These are phyloP conservation scores for Coracopsis vasa DNA, from an alignment of 2,113 vertebrate genomes.

Conservation along the genomic window DNA sequence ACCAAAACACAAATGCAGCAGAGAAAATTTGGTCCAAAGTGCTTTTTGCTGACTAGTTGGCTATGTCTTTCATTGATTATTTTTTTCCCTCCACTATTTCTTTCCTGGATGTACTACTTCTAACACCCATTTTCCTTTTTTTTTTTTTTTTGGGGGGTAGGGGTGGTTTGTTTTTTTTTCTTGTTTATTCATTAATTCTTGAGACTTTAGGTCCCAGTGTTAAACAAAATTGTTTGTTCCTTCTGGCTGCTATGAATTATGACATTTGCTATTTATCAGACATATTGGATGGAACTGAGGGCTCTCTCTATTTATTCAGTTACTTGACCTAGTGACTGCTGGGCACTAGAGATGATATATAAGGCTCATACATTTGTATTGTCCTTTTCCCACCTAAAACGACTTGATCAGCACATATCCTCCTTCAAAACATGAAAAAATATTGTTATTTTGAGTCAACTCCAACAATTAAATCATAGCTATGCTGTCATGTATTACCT, in stretches of 20 bases:
- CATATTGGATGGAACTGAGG: background rate
- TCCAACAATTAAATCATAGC: background rate
- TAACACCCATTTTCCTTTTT: background rate
- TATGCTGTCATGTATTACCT: background rate
- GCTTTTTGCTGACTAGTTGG: background rate
- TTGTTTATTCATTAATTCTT: background rate
- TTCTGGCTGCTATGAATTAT: background rate
- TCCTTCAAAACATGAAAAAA: background rate
- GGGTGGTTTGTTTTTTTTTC: no score
- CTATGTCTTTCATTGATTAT: background rate
- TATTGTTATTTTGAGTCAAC: background rate
- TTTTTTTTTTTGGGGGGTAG: background rate
- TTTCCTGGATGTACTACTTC: background rate
- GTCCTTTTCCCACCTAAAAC: background rate
- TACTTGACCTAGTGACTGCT: background rate
- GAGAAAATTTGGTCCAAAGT: background rate
- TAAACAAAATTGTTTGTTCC: background rate
- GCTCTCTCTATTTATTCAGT: background rate
- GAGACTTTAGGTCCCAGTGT: background rate
- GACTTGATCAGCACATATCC: rapidly evolving
- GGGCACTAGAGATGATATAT: background rate
- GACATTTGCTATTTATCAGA: background rate
- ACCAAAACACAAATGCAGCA: background rate
- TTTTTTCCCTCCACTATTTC: background rate
- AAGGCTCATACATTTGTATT: background rate